Base-by-base conservation (phyloP, 2,113 vertebrate genomes). In the Eleginops maclovinus region DNA sequence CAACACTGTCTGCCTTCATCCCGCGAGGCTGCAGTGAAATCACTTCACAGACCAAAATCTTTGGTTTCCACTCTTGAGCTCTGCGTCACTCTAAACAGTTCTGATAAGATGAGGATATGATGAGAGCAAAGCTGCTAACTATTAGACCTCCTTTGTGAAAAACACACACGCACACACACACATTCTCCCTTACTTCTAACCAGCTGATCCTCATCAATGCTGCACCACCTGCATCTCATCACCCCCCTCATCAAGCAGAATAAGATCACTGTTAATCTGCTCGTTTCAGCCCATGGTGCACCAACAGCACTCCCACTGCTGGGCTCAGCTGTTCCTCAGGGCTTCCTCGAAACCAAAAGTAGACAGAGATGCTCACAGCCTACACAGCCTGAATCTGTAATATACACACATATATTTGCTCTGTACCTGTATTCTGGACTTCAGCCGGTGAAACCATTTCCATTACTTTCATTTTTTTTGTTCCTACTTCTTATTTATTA, bases 261-360 rank as follows among this genome's bases (percentile, higher is more conserved):
- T 79, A 77, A 83, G 63, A 87, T 90, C 78, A 40, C 69, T 73
- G 82, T 80, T 91, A 91, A 91, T 89, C 86, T 78, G 75, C 67
- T 86, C 67, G 70, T 79, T 77, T 85, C 82, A 77, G 54, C 69
- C 70, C 60, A n/a, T 47, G 41, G 71, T 14, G 15, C 15, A 81
- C 51, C 55, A 76, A 47, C 77, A 72, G 60, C 8, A 22, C 62
- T 90, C 65, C 58, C 79, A 83, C 87, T 67, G 68, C 82, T 73
- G 68, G 61, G 55, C 78, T 80, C 65, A 68, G 72, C 79, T 63
- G 72, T 64, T 85, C 85, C 74, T 82, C 44, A 49, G 77, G 82
- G 84, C 72, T 53, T 36, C 54, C 72, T 54, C 62, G 49, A 86
- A 68, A 67, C 78, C 65, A 75, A 72, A 22, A 60, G 72, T 64